Conservation (phyloP, 1,140 invertebrate genomes). For the Micrasema minimum region DNA sequence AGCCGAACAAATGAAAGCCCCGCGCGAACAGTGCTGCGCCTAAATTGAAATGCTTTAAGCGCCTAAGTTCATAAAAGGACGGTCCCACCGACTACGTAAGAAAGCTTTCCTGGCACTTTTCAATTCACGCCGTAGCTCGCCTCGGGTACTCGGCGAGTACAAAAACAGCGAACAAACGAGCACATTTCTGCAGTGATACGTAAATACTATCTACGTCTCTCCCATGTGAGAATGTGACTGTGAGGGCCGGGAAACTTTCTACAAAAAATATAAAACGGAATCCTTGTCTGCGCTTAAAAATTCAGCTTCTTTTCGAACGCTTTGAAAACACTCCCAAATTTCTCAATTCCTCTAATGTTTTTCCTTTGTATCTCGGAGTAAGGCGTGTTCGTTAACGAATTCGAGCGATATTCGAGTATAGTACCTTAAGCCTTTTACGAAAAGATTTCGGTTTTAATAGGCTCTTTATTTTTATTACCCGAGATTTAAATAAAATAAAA, state of each 20-base stretch:
- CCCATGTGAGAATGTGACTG: not conserved
- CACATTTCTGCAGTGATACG: slow-evolving; percentile 22
- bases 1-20: slow-evolving; percentile 52
- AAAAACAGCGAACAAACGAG: slow-evolving; percentile 21
- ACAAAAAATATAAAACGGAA: slow-evolving; percentile 26
- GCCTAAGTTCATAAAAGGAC: slow-evolving; percentile 51
- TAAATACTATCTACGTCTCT: slow-evolving; percentile 16
- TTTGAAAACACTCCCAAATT: slow-evolving; percentile 26
- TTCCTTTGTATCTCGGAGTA: slow-evolving; percentile 18
- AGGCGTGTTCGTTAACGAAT: slow-evolving; percentile 31
- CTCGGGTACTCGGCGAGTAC: slow-evolving; percentile 12
- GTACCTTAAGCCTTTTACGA: slow-evolving; percentile 31
- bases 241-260: slow-evolving; percentile 8
- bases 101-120: slow-evolving; percentile 47
- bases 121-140: slow-evolving; percentile 36
- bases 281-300: slow-evolving; percentile 32
- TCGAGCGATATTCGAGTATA: slow-evolving; percentile 23
- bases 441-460: slow-evolving; percentile 26
- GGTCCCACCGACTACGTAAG: slow-evolving; percentile 41
- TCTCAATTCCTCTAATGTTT: slow-evolving; percentile 32
- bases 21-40: slow-evolving; percentile 38
- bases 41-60: slow-evolving; percentile 53
- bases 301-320: slow-evolving; percentile 23
- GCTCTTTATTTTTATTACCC: slow-evolving; percentile 22
- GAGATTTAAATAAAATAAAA: slow-evolving; percentile 30